These are phyloP conservation scores for Tetragnatha montana DNA, from an alignment of 2,888 invertebrate species.

Conservation along the genomic window DNA sequence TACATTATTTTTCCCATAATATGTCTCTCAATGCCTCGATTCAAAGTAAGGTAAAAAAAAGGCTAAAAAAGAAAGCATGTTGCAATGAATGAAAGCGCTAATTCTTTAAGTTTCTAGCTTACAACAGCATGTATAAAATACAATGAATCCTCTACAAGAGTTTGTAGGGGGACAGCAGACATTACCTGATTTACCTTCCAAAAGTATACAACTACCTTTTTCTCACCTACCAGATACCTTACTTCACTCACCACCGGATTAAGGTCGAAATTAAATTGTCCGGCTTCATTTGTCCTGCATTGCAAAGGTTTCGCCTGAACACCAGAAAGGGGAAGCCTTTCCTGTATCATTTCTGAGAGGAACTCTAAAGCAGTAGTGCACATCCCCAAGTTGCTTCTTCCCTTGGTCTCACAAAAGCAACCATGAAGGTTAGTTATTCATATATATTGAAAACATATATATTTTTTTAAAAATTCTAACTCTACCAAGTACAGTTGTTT, in stretches of 20 bases:
- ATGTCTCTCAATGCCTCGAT: no score
- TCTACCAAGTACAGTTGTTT: not conserved
- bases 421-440: conserved; percentile 36
- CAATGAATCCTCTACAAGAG: no score
- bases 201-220: not conserved
- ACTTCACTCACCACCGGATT: conserved; percentile 17
- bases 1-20: no score
- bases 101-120: no score
- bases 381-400: not conserved
- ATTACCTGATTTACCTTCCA: no score
- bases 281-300: conserved; percentile 20
- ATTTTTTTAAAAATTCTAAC: not conserved
- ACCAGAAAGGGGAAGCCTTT: conserved; percentile 22
- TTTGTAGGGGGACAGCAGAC: no score
- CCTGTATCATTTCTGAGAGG: not conserved
- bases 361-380: not conserved
- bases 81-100: no score
- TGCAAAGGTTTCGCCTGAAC: not conserved
- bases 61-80: no score
- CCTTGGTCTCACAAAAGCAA: not conserved
- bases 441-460: not conserved
- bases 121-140: no score
- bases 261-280: conserved; percentile 16
- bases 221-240: not conserved
- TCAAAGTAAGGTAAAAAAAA: no score